Percentiles rank a stretch among this genome's conserved stretches.
Conservation (phyloP, 2,113 vertebrate species). For the Psittacus erithacus region DNA sequence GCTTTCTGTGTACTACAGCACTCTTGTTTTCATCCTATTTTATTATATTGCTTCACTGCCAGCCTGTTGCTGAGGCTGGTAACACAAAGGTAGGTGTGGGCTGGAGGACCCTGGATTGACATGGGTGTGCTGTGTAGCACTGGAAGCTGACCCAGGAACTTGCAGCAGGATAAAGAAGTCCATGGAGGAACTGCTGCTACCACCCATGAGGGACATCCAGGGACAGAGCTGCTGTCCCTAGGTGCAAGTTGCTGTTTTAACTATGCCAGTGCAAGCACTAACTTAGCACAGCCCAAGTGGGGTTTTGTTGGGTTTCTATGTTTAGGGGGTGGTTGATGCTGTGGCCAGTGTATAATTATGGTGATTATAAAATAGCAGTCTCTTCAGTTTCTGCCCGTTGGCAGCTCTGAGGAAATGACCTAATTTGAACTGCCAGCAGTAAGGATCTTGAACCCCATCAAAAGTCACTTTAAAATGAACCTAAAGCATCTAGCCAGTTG, state of each 20-base stretch:
- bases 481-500: neutral
- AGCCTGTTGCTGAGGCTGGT: neutral
- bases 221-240: neutral
- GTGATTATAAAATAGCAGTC: constrained; percentile 4
- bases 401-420: neutral
- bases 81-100: neutral
- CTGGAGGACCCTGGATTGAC: neutral
- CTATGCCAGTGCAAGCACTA: neutral
- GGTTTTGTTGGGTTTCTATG: constrained; percentile 18
- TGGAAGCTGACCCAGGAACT: neutral
- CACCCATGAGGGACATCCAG: neutral
- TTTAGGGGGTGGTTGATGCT: constrained; percentile 15
- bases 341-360: neutral
- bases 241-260: neutral
- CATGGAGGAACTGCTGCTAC: neutral
- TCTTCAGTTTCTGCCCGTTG: constrained; percentile 14
- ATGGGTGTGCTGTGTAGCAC: neutral
- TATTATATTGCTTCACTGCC: neutral
- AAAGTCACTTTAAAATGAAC: constrained; percentile 10
- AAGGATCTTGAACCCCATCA: neutral
- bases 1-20: neutral
- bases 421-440: neutral
- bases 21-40: neutral
- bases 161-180: neutral
- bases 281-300: neutral